Evolutionary conservation across 2,113 vertebrate genomes (phyloP).

Genomic region (Ornithorhynchus anatinus): DNA sequence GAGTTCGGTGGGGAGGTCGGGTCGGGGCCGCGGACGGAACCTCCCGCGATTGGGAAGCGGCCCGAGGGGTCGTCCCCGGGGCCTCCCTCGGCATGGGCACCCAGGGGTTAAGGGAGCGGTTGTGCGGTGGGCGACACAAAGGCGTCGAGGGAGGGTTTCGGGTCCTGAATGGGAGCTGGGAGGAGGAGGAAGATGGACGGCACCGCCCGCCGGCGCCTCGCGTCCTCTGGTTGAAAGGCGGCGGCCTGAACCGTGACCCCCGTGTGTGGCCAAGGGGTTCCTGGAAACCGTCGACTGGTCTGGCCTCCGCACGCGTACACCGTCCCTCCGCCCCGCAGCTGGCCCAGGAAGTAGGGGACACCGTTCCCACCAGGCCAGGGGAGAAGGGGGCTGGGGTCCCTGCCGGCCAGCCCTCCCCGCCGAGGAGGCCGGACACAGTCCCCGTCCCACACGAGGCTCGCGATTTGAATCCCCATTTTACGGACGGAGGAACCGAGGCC

Average conservation of each 20-base stretch:
- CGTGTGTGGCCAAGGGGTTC: fast-evolving
- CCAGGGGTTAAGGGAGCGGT: not conserved
- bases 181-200: too few species aligned
- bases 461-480: too few species aligned
- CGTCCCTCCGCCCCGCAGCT: fast-evolving
- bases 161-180: not conserved
- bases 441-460: too few species aligned
- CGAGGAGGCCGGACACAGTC: too few species aligned
- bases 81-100: too few species aligned
- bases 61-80: not conserved
- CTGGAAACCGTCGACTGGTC: fast-evolving
- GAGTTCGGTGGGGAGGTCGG: not conserved
- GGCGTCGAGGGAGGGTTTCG: too few species aligned
- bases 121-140: not conserved
- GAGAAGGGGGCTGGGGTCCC: too few species aligned
- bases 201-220: fast-evolving
- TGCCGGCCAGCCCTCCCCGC: too few species aligned
- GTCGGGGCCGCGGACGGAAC: not conserved
- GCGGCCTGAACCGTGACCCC: not conserved
- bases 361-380: not conserved
- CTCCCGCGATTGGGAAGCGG: not conserved
- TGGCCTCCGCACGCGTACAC: fast-evolving
- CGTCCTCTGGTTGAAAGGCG: not conserved
- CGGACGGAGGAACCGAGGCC: too few species aligned
- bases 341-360: not conserved